Conservation (phyloP, 30 jellyfish, hydroid and myxozoan genomes). For the Hydractinia symbiolongicarpus region DNA sequence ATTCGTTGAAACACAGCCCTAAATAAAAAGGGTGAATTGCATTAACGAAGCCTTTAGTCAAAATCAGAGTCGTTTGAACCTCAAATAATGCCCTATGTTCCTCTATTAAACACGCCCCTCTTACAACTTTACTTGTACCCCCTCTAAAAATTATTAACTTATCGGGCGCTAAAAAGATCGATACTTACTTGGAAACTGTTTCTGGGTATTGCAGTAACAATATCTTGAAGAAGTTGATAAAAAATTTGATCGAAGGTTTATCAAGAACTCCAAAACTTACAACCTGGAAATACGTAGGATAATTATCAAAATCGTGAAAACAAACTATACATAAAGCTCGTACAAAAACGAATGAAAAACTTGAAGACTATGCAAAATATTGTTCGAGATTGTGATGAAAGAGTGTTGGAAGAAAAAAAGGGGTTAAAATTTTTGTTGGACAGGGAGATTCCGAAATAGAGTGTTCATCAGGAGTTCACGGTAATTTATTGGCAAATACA, state of each 20-base stretch:
- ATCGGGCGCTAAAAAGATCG: neutral
- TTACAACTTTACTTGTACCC: neutral
- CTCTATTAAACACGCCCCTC: neutral
- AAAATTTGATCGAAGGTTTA: conserved; percentile 55
- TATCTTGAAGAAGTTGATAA: conserved; percentile 41
- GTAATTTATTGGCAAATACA: too few relatives aligned
- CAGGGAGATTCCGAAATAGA: too few relatives aligned
- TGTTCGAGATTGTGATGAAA: too few relatives aligned
- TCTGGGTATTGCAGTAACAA: conserved; percentile 68
- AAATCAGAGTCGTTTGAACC: neutral
- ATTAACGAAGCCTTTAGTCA: neutral
- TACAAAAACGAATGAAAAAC: too few relatives aligned
- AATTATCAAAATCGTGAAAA: too few relatives aligned
- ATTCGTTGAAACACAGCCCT: conserved; percentile 64
- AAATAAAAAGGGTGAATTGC: neutral
- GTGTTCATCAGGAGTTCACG: too few relatives aligned
- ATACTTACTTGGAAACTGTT: conserved; percentile 55
- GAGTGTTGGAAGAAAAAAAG: too few relatives aligned
- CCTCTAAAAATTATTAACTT: too few relatives aligned
- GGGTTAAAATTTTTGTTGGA: too few relatives aligned
- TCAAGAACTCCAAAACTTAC: conserved; percentile 72
- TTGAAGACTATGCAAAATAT: too few relatives aligned
- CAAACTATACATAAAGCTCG: too few relatives aligned
- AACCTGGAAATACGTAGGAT: conserved; percentile 31
- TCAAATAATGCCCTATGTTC: too few relatives aligned